Conservation (phyloP, 2,888 invertebrate species). For the Drosophila meridiana region DNA sequence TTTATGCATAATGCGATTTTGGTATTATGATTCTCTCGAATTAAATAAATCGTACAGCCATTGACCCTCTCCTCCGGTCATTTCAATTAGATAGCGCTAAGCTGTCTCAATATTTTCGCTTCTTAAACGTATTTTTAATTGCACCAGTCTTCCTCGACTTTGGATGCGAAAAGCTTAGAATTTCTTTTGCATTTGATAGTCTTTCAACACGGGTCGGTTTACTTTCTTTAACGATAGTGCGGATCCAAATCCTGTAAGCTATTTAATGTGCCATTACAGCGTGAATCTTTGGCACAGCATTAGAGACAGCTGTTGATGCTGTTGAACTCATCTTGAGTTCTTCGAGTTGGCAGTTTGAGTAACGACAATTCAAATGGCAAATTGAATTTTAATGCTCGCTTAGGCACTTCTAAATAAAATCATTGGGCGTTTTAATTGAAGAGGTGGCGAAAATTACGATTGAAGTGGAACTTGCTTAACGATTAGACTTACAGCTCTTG, state of each 20-base stretch:
- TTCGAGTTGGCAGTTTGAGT: conserved; percentile 23
- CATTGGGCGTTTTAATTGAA: not conserved
- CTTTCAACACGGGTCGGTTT: not conserved
- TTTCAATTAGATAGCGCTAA: conserved; percentile 40
- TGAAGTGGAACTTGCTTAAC: not conserved
- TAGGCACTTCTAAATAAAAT: not conserved
- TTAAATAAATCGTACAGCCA: conserved; percentile 31
- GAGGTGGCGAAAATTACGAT: not conserved
- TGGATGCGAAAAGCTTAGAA: conserved; percentile 6
- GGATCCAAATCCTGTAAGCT: conserved; percentile 33
- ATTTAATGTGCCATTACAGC: conserved; percentile 11
- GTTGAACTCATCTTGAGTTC: conserved; percentile 36
- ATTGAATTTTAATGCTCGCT: conserved; percentile 55
- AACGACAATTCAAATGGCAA: conserved; percentile 49
- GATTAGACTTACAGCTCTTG: not conserved
- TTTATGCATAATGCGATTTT: conserved; percentile 21
- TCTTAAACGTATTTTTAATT: conserved; percentile 22
- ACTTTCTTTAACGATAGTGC: conserved; percentile 32
- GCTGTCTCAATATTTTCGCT: conserved; percentile 23
- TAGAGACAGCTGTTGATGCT: conserved; percentile 13
- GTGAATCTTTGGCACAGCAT: conserved; percentile 3
- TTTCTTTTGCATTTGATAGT: conserved; percentile 7
- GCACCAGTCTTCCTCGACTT: not conserved
- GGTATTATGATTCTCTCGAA: conserved; percentile 2
- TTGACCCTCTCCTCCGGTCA: conserved; percentile 39